A percentile compares a stretch with the other conserved stretches of the same genome.
These are phyloP conservation scores for Drosophila athabasca DNA, from an alignment of 1,140 invertebrate genomes.

Conservation along the genomic window DNA sequence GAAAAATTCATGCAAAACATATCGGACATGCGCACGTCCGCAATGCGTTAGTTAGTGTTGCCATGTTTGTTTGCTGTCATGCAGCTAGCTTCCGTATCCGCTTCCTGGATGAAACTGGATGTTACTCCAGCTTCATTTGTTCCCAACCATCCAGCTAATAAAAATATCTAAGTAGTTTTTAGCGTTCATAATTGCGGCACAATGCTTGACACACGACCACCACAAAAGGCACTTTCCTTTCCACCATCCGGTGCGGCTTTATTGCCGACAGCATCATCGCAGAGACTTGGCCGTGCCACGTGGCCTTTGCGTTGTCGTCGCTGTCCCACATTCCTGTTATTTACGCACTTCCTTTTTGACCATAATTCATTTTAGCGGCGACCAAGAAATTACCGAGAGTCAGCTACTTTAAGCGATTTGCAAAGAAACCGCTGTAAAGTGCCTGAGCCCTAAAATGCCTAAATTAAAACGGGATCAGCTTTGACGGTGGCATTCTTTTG, in stretches of 20 bases:
- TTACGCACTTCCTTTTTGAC: slow-evolving; percentile 58
- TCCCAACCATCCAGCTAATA: slow-evolving; percentile 57
- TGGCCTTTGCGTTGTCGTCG: slow-evolving; percentile 30
- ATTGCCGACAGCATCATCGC: slow-evolving; percentile 37
- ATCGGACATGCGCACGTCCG: slow-evolving; percentile 47
- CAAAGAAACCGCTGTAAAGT: slow-evolving; percentile 40
- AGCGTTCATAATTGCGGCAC: slow-evolving; percentile 80
- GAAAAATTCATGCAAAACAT: background rate
- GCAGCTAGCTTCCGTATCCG: slow-evolving; percentile 59
- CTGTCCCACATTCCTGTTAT: slow-evolving; percentile 48
- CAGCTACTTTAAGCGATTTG: slow-evolving; percentile 33
- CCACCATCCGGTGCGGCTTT: slow-evolving; percentile 59
- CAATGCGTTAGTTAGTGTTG: slow-evolving; percentile 18
- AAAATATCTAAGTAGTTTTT: slow-evolving; percentile 82
- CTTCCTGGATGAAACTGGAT: slow-evolving; percentile 27
- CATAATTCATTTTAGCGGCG: slow-evolving; percentile 60
- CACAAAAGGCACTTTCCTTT: slow-evolving; percentile 73
- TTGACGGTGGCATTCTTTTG: background rate
- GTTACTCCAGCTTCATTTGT: slow-evolving; percentile 6
- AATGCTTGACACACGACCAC: slow-evolving; percentile 82
- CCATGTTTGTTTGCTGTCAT: slow-evolving; percentile 70
- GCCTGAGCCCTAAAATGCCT: slow-evolving; percentile 14
- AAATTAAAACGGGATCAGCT: too few species aligned
- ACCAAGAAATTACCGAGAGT: slow-evolving; percentile 32
- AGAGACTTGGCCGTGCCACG: slow-evolving; percentile 35